Percentiles rank a stretch among this genome's conserved stretches.
Evolutionary conservation across 2,797 vertebrate species (phyloP).

Genomic region (Lagodon rhomboides): DNA sequence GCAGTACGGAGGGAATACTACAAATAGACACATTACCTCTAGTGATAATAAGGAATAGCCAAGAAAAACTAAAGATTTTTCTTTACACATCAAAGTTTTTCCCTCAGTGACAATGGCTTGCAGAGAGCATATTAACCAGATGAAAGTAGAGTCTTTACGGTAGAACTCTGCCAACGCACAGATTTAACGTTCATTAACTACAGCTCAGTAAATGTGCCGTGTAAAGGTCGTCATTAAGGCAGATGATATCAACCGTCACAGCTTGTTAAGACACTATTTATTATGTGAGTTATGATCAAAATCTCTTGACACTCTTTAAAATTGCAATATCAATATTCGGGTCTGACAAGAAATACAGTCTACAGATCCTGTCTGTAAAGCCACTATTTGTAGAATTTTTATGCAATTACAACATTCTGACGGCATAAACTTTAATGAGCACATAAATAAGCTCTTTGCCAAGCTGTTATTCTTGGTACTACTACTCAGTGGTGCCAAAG

Average conservation of each 20-base stretch:
- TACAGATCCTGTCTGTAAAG: background rate
- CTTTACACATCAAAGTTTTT: background rate
- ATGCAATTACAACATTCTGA: background rate
- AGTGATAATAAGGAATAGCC: background rate
- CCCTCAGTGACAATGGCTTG: background rate
- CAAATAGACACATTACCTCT: background rate
- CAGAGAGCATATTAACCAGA: background rate
- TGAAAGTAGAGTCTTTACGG: background rate
- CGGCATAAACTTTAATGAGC: background rate
- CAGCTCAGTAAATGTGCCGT: background rate
- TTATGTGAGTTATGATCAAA: background rate
- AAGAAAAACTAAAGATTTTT: background rate
- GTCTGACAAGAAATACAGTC: too few species aligned
- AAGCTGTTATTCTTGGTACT: background rate
- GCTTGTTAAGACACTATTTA: background rate
- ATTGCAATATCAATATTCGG: background rate
- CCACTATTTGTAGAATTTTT: background rate
- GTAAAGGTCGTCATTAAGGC: background rate
- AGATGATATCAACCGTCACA: background rate
- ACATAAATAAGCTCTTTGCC: background rate
- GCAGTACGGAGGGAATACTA: background rate
- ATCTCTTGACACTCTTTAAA: background rate
- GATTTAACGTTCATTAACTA: constrained; percentile 3
- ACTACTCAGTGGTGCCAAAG: too few species aligned
- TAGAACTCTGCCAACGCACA: background rate